Base-by-base conservation (phyloP, 2,888 invertebrate genomes). In the Herminia tarsipennalis region DNA sequence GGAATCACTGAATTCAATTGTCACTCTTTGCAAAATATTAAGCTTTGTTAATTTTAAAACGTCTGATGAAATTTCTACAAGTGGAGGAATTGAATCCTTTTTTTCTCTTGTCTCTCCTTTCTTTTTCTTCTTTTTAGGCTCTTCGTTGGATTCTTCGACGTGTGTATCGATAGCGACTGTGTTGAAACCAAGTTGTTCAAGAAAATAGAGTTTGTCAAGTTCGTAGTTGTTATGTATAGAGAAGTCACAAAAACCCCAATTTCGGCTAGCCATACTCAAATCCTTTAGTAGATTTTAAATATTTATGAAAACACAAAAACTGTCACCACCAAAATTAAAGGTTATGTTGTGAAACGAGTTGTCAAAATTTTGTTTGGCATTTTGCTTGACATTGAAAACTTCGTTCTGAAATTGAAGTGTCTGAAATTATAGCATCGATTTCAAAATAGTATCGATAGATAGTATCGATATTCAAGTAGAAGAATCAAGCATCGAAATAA, bases 141-240 rank as follows among this genome's bases (percentile, higher is more conserved):
- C 94, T 34, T 93, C 92, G 43, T 87, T 86, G 30, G 84, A 83
- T 73, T 95, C 95, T 67, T 94, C 94, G 4, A 93, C 87, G 16
- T 92, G 76, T 52, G 95, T 94, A 74, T 96, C 95, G 17, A 97
- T 86, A 13, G 96, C 96, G 32, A 96, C 88, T 0, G 95, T 95
- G 66, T 93, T 92, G 70, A 94, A 96, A 27, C 96, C 96, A 70
- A 94, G 94, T 52, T 81, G 81, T 63, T 77, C 65, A 28, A 92
- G 43, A 1, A 65, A 41, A 33, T 74, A 41, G 10, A 89, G 49
- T 50, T 85, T 81, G 4, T 70, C 73, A 0, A 79, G 38, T 41
- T 87, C 83, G 57, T 71, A 88, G 40, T 70, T 77, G 61, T 69
- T 86, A 50, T 66, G 76, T 3, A 92, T 56, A 16, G 76, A 83